Evolutionary conservation across 2,888 invertebrate species (phyloP).

Genomic region (Pherbina coryleti): DNA sequence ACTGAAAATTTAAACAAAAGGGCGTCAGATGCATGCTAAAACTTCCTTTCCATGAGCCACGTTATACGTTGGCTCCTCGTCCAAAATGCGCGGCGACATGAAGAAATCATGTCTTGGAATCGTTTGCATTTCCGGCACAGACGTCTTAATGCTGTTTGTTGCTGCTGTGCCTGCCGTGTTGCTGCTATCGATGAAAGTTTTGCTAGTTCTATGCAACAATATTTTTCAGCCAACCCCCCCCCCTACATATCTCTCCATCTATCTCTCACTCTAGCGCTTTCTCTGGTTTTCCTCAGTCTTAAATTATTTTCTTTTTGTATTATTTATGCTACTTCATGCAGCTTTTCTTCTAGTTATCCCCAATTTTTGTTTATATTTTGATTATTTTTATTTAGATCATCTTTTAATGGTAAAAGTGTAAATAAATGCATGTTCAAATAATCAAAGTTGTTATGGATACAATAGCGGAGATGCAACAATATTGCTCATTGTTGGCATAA

Average conservation of each 20-base stretch:
- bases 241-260: too few relatives aligned
- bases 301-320: too few relatives aligned
- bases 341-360: background rate
- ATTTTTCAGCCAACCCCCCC: too few relatives aligned
- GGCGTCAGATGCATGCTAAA: background rate
- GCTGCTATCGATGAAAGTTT: constrained; percentile 20
- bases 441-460: too few relatives aligned
- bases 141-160: constrained; percentile 46
- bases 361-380: background rate
- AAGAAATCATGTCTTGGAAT: background rate
- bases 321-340: constrained; percentile 1
- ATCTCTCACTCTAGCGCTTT: too few relatives aligned
- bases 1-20: constrained; percentile 46
- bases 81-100: background rate
- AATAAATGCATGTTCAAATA: background rate
- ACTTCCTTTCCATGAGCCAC: too few relatives aligned
- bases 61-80: background rate
- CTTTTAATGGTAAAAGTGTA: background rate
- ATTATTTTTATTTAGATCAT: constrained; percentile 27
- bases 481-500: too few relatives aligned
- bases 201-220: background rate
- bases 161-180: background rate
- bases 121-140: constrained; percentile 51
- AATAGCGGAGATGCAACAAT: too few relatives aligned
- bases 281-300: too few relatives aligned